Evolutionary conservation across 2,888 invertebrate species (phyloP).

Genomic region (Ypsolopha scabrella): DNA sequence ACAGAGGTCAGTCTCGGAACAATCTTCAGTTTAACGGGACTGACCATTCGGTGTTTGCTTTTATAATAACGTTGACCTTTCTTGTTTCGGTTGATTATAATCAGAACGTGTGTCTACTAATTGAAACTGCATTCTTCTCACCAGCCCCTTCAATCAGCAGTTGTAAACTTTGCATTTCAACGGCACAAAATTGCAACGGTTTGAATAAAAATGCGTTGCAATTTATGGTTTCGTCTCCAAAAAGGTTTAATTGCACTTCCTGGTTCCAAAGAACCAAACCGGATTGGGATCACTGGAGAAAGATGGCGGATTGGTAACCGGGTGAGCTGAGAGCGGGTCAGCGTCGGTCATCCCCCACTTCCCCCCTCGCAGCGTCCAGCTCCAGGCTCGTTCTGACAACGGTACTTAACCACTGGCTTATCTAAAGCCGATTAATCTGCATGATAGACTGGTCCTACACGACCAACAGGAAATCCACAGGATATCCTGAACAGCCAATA

Average conservation of each 20-base stretch:
- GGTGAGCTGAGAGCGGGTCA: neutral
- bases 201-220: too few species aligned
- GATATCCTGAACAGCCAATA: too few species aligned
- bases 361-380: neutral
- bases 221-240: too few species aligned
- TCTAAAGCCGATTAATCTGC: neutral
- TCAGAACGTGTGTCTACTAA: neutral
- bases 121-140: too few species aligned
- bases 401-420: conserved; percentile 4
- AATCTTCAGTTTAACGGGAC: conserved; percentile 30
- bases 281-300: too few species aligned
- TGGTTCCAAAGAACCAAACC: too few species aligned
- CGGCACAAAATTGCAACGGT: too few species aligned
- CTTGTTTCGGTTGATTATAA: neutral
- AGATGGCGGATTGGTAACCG: neutral
- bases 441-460: conserved; percentile 1
- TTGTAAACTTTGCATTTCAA: too few species aligned
- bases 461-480: too few species aligned
- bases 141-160: too few species aligned
- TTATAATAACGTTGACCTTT: neutral
- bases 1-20: conserved; percentile 17
- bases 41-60: conserved; percentile 9
- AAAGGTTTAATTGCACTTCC: too few species aligned
- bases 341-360: neutral
- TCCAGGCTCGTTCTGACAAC: neutral